Conservation (phyloP, 2,888 invertebrate genomes). For the Willowsia nigromaculata region DNA sequence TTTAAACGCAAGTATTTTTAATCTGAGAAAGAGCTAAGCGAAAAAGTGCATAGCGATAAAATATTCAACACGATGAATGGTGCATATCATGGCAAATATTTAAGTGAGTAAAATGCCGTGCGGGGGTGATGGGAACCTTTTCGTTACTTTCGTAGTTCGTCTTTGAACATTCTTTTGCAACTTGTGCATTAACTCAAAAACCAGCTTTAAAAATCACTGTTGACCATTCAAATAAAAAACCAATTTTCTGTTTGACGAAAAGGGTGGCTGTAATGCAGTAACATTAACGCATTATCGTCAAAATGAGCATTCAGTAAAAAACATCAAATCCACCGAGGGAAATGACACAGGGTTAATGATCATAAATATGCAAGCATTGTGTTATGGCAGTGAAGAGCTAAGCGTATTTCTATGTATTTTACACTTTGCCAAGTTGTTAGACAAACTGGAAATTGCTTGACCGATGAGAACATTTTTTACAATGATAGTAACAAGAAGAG, state of each 20-base stretch:
- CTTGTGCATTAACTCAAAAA: constrained; percentile 13
- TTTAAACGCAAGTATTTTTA: too few species aligned
- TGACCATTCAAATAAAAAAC: constrained; percentile 29
- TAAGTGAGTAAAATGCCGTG: too few species aligned
- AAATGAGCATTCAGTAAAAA: not conserved
- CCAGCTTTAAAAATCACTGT: constrained; percentile 8
- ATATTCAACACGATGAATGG: too few species aligned
- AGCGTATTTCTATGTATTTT: not conserved
- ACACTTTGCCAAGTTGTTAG: constrained; percentile 21
- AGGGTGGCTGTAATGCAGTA: constrained; percentile 26
- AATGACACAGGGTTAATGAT: constrained; percentile 60
- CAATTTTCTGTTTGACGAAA: constrained; percentile 46
- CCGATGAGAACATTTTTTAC: not conserved
- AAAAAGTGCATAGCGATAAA: too few species aligned
- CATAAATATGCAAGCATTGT: constrained; percentile 29
- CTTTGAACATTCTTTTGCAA: too few species aligned
- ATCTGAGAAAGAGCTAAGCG: too few species aligned
- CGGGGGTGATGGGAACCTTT: too few species aligned
- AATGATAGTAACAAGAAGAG: not conserved
- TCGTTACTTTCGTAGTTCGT: too few species aligned
- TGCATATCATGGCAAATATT: too few species aligned
- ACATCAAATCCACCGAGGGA: not conserved
- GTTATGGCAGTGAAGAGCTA: not conserved
- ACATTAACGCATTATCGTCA: constrained; percentile 17
- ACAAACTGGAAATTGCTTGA: constrained; percentile 33